A percentile compares a stretch with the other conserved stretches of the same genome.
Evolutionary conservation across 2,888 invertebrate genomes (phyloP).

Genomic region (Tipula lateralis): DNA sequence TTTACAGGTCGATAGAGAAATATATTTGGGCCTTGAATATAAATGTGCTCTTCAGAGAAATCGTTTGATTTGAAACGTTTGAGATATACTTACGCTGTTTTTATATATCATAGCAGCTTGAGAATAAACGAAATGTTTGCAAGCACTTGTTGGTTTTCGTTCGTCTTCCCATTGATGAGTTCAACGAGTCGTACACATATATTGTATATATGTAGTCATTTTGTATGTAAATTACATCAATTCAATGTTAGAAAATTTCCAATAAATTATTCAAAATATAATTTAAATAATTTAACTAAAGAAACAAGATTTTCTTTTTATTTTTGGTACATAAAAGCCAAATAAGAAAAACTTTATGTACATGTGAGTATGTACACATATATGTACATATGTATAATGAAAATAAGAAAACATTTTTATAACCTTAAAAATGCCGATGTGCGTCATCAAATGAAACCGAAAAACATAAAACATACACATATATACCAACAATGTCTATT

Average conservation of each 20-base stretch:
- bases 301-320: background rate
- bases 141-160: too few species aligned
- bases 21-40: too few species aligned
- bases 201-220: background rate
- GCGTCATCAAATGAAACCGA: background rate
- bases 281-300: background rate
- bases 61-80: too few species aligned
- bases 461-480: background rate
- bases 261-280: background rate
- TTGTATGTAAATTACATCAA: background rate
- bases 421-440: slow-evolving; percentile 1
- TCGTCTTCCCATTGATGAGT: too few species aligned
- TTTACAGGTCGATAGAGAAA: too few species aligned
- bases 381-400: background rate
- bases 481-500: background rate
- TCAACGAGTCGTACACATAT: too few species aligned
- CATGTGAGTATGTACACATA: background rate
- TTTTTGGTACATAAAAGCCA: background rate
- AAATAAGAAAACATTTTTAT: background rate
- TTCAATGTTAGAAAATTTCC: background rate
- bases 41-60: too few species aligned
- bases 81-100: too few species aligned
- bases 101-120: too few species aligned
- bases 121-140: too few species aligned
- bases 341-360: background rate